Conservation (phyloP, 2,113 vertebrate genomes). For the Oreochromis tanganicae region DNA sequence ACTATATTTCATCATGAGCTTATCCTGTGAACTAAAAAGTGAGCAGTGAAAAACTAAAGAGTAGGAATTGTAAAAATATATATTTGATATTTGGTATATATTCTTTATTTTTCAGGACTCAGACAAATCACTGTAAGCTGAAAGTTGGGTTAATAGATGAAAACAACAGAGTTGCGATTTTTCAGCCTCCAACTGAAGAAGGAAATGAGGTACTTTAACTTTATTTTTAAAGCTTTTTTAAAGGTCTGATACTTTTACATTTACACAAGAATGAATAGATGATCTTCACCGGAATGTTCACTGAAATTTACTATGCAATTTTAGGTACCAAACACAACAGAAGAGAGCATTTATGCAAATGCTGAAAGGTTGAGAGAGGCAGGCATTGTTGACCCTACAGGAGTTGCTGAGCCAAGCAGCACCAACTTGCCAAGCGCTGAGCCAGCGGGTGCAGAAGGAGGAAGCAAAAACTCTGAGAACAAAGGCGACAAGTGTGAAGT, state of each 20-base stretch:
- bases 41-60: not conserved
- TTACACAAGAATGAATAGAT: not conserved
- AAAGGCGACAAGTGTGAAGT: not conserved
- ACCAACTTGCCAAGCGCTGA: not conserved
- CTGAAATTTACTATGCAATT: not conserved
- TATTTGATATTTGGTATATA: not conserved
- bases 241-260: not conserved
- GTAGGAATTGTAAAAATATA: not conserved
- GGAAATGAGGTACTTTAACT: not conserved
- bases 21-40: not conserved
- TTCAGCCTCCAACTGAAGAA: not conserved
- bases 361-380: not conserved
- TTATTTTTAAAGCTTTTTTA: not conserved
- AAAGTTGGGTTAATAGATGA: not conserved
- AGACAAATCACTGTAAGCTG: accelerated
- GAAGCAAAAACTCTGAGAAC: not conserved
- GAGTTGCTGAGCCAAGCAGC: not conserved
- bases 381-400: not conserved
- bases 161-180: not conserved
- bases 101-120: not conserved
- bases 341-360: not conserved
- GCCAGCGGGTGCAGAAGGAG: not conserved
- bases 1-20: not conserved
- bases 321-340: not conserved
- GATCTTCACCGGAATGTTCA: not conserved